These are phyloP conservation scores for Spodoptera littoralis DNA, from an alignment of 2,888 invertebrate genomes.

Conservation along the genomic window DNA sequence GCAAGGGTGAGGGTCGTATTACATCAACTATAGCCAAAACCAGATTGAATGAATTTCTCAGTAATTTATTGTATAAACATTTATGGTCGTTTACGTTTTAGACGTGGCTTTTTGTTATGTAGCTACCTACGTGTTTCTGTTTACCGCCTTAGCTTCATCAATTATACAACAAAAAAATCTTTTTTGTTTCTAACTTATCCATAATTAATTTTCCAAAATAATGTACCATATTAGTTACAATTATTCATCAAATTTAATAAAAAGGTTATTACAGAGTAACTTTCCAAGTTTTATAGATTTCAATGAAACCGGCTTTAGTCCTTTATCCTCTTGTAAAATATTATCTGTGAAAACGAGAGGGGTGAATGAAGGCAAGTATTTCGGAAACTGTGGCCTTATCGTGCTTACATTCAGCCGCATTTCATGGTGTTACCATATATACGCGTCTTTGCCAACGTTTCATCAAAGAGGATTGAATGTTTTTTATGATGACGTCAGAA, in stretches of 20 bases:
- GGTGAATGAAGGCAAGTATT: constrained; percentile 8
- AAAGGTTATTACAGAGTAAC: constrained; percentile 20
- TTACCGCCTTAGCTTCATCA: too few relatives aligned
- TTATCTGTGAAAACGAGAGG: constrained; percentile 17
- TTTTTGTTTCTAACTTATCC: too few relatives aligned
- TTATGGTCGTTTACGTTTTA: too few relatives aligned
- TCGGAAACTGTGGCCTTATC: constrained; percentile 38
- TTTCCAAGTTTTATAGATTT: constrained; percentile 24
- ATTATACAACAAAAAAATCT: too few relatives aligned
- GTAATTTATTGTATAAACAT: too few relatives aligned
- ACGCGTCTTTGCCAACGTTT: constrained; percentile 11
- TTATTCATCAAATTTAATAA: constrained; percentile 1
- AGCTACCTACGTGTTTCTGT: too few relatives aligned
- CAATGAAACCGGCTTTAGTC: constrained; percentile 13
- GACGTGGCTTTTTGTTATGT: too few relatives aligned
- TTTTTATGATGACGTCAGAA: constrained; percentile 9
- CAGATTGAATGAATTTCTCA: too few relatives aligned
- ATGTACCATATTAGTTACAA: too few relatives aligned
- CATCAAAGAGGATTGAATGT: constrained; percentile 12
- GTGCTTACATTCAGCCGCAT: constrained; percentile 17
- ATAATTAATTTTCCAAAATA: too few relatives aligned
- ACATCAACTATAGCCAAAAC: neutral
- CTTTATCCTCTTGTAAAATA: constrained; percentile 24
- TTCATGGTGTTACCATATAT: constrained; percentile 13
- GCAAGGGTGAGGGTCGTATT: too few relatives aligned